phyloP scores from a whole-genome alignment of 1,140 invertebrate genomes.

The Polypedilum vanderplanki region DNA sequence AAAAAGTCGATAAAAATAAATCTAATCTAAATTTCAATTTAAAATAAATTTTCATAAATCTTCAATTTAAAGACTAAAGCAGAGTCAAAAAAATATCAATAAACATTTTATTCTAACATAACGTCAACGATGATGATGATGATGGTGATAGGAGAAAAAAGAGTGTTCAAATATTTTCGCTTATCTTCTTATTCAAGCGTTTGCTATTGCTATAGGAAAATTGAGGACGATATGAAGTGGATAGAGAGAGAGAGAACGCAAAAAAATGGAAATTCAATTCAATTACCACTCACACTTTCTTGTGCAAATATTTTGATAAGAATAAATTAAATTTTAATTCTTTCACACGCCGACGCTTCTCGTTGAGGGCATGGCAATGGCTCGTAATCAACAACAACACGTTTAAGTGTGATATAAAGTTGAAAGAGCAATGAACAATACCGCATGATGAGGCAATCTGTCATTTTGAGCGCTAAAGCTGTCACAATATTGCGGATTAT shows the following conservation, averaged over 20 bases:
- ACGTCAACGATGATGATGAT: neutral
- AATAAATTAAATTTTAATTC: conserved; percentile 25
- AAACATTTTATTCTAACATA: too few relatives aligned
- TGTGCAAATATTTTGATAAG: conserved; percentile 17
- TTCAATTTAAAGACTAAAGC: too few relatives aligned
- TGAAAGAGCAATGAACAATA: conserved; percentile 3
- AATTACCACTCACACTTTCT: conserved; percentile 10
- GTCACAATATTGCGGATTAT: conserved; percentile 27
- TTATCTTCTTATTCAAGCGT: neutral
- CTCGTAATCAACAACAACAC: too few relatives aligned
- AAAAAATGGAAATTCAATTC: neutral
- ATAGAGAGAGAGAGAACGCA: neutral
- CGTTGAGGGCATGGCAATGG: too few relatives aligned
- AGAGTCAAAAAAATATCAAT: too few relatives aligned
- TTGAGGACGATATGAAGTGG: too few relatives aligned
- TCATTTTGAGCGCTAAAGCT: conserved; percentile 5
- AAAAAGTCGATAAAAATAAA: too few relatives aligned
- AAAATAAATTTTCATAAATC: too few relatives aligned
- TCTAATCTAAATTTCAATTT: too few relatives aligned
- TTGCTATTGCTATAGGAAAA: neutral
- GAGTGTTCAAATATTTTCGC: neutral
- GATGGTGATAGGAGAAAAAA: neutral
- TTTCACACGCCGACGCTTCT: too few relatives aligned
- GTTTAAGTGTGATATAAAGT: too few relatives aligned
- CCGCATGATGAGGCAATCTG: conserved; percentile 26